Evolutionary conservation across 2,797 vertebrate species (phyloP).

Genomic region (Thalassophryne amazonica): DNA sequence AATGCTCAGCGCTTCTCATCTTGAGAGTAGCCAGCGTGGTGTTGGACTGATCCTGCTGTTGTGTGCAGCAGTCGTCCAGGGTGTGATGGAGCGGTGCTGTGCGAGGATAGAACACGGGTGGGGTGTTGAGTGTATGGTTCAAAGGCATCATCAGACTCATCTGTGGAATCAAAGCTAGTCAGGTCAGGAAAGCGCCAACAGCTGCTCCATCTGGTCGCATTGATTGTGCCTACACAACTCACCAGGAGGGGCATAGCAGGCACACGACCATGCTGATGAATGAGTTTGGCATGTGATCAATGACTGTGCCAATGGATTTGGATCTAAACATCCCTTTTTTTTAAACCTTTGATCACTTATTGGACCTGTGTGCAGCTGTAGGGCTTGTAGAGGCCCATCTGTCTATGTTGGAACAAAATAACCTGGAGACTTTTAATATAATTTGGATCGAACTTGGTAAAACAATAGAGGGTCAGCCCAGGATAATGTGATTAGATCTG

Average conservation of each 20-base stretch:
- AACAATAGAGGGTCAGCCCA: no score
- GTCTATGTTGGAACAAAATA: no score
- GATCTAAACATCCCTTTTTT: background rate
- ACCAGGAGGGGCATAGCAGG: slow-evolving; percentile 13
- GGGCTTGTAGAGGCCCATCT: no score
- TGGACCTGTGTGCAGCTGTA: background rate
- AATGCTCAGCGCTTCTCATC: slow-evolving; percentile 44
- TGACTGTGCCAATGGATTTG: background rate
- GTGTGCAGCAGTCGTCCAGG: background rate
- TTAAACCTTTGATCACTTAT: background rate
- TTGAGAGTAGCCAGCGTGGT: slow-evolving; percentile 7
- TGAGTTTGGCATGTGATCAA: slow-evolving; percentile 12
- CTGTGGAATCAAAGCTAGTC: slow-evolving; percentile 23
- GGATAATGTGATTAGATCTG: no score
- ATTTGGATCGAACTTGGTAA: no score
- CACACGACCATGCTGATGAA: slow-evolving; percentile 6
- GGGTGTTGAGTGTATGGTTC: slow-evolving; percentile 37
- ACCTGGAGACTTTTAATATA: no score
- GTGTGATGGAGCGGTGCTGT: slow-evolving; percentile 16
- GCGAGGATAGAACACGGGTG: slow-evolving; percentile 5
- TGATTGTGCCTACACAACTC: slow-evolving; percentile 27
- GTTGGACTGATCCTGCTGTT: slow-evolving; percentile 18
- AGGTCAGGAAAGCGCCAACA: slow-evolving; percentile 35
- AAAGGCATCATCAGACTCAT: slow-evolving; percentile 39
- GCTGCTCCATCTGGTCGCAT: slow-evolving; percentile 55